Evolutionary conservation across 2,888 invertebrate species (phyloP), one percentile per base, ranked within the genome.

Genomic region (Cosmopolites sordidus): DNA sequence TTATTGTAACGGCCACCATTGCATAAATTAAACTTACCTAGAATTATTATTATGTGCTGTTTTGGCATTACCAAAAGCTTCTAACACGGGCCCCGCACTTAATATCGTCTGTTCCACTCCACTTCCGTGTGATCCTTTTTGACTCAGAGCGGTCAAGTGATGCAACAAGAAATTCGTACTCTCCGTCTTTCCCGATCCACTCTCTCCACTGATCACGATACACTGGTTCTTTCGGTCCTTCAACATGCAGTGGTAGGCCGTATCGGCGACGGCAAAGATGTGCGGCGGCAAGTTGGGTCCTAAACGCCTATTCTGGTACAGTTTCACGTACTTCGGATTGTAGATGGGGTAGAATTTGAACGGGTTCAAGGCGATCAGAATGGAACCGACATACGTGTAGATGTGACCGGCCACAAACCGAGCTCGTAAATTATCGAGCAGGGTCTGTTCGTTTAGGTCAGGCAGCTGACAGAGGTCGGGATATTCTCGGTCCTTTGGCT

Each of bases 61-160:
- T 78, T 95, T 96, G 0, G 97, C 95, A 77, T 97, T 97, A n/a
- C 97, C 97, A 74, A 97, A 97, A 4, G 96, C 96, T 81, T 96
- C 96, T 42, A 97, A 77, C 40, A 96, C 96, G 1, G 96, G 96
- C 8, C 96, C 96, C 22, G 96, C 95, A 69, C 93, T 93, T 46
- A 96, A 78, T 67, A 97, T 93, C 11, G 94, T 95, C 76, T 95
- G 95, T 73, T 97, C 96, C 1, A 96, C 93, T n/a, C 94, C 94
- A 70, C 91, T 91, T 14, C 93, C 94, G 68, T 92, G 90, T 37
- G 89, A 89, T 48, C 94, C 93, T 71, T 95, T 95, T 75, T 95
- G 95, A 73, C 92, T 92, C 51, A 96, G 80, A 6, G 95, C 94
- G 0, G 95, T 96, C 66, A 97, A 78, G 75, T 96, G 96, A 74